Evolutionary conservation across 2,888 invertebrate species (phyloP).

Genomic region (Hydrotaea cyrtoneurina): DNA sequence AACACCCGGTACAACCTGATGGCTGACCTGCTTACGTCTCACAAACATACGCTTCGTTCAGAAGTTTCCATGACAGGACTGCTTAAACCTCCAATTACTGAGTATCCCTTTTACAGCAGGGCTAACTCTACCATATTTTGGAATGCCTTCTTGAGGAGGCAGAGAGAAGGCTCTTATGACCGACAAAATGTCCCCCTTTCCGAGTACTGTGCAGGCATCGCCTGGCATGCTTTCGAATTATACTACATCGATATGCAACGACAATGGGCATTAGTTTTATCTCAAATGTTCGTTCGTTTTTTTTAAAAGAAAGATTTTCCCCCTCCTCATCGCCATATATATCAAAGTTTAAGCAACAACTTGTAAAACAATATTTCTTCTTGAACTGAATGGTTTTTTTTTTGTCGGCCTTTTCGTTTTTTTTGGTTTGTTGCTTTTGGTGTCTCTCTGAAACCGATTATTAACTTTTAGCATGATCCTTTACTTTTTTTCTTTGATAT

Average conservation of each 20-base stretch:
- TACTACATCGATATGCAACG: constrained; percentile 11
- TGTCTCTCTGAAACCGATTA: constrained; percentile 62
- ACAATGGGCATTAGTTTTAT: constrained; percentile 58
- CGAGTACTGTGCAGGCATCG: not conserved
- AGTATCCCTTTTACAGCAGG: no score
- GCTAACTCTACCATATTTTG: no score
- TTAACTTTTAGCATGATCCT: constrained; percentile 61
- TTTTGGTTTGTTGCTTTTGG: constrained; percentile 18
- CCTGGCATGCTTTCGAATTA: not conserved
- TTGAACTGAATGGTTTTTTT: constrained; percentile 31
- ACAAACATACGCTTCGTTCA: no score
- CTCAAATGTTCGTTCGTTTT: constrained; percentile 41
- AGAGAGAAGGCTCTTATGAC: no score
- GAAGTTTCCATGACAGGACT: no score
- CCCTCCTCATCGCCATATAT: constrained; percentile 22
- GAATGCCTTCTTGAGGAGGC: no score
- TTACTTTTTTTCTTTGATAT: no score
- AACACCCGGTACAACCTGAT: no score
- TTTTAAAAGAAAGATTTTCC: not conserved
- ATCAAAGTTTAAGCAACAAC: constrained; percentile 61
- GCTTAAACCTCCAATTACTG: no score
- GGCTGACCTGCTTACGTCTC: no score
- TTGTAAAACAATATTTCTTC: constrained; percentile 61
- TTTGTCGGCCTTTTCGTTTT: not conserved
- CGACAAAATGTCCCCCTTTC: no score